Base-by-base conservation (phyloP, 2,797 vertebrate species). In the Spinibarbus caldwelli region DNA sequence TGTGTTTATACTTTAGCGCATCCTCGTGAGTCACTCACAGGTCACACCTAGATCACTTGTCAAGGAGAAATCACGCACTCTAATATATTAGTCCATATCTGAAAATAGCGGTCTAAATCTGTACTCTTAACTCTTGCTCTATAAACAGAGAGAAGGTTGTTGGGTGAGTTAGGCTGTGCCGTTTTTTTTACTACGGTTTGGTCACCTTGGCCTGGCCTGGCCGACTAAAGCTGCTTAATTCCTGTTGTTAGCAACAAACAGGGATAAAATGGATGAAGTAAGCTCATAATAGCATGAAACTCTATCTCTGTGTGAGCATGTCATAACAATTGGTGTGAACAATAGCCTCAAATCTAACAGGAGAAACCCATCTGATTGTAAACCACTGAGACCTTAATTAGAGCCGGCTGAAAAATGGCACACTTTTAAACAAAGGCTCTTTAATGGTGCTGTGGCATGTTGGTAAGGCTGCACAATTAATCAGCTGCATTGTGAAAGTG, bases 211-310 rank as follows among this genome's bases (percentile, higher is more conserved):
- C 88, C 88, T 84, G 78, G 17, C 31, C 67, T 89, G 86, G 70
- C 81, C 41, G 19, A 76, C 64, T 70, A 87, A 89, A 87, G 78
- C 86, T 80, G 54, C 68, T 86, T 86, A 87, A 59, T 68, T 67
- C 59, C 36, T 70, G 68, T 36, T 34, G 66, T 79, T 76, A 79
- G 83, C 67, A 54, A 34, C 41, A 84, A 86, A 82, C 78, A 83
- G 64, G 31, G 34, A 81, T 73, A 47, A 84, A 70, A 79, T 73
- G 43, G 75, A 45, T 62, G 21, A 81, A 64, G 57, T 52, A 31
- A 78, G n/a, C 67, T 68, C 6, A 11, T 49, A 67, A 43, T 71
- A 36, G 71, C 31, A 45, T 66, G 59, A 80, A 62, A 62, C 26
- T 14, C 59, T n/a, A 34, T 81, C 59, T 62, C 12, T 29, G 17